Evolutionary conservation across 2,888 invertebrate genomes (phyloP).

Genomic region (Eupsilia transversa): DNA sequence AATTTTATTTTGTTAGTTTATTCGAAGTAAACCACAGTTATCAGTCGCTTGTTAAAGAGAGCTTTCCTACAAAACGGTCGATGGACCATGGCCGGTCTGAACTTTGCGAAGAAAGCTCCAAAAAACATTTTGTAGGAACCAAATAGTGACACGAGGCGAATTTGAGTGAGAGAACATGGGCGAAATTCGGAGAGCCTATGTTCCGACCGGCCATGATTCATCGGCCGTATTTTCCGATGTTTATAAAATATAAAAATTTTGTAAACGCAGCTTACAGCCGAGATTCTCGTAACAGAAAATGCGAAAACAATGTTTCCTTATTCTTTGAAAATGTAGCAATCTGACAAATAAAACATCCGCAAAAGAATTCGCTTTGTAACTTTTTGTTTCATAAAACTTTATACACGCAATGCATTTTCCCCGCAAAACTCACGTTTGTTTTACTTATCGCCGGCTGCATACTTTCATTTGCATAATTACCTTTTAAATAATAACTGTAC

Average conservation of each 20-base stretch:
- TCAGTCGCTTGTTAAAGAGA: background rate
- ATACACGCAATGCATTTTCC: conserved; percentile 48
- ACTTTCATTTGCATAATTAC: conserved; percentile 61
- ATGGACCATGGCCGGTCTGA: too few relatives aligned
- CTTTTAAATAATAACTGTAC: conserved; percentile 38
- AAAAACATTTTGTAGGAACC: too few relatives aligned
- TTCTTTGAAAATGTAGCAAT: conserved; percentile 1
- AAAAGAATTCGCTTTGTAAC: conserved; percentile 31
- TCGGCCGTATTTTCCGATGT: too few relatives aligned
- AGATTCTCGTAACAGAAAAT: background rate
- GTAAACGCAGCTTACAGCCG: background rate
- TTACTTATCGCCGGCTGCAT: conserved; percentile 29
- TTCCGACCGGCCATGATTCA: too few relatives aligned
- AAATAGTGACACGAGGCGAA: too few relatives aligned
- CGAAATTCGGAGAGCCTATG: too few relatives aligned
- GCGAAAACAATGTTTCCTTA: conserved; percentile 1
- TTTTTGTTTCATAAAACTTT: conserved; percentile 31
- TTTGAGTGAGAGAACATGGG: too few relatives aligned
- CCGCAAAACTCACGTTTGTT: conserved; percentile 44
- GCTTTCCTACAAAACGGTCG: too few relatives aligned
- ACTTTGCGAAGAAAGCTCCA: too few relatives aligned
- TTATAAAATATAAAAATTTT: too few relatives aligned
- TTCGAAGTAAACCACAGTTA: background rate
- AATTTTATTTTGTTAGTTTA: background rate
- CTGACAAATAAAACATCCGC: conserved; percentile 8